These are phyloP conservation scores for Gila orcuttii DNA, from an alignment of 2,113 vertebrate species.

Conservation along the genomic window DNA sequence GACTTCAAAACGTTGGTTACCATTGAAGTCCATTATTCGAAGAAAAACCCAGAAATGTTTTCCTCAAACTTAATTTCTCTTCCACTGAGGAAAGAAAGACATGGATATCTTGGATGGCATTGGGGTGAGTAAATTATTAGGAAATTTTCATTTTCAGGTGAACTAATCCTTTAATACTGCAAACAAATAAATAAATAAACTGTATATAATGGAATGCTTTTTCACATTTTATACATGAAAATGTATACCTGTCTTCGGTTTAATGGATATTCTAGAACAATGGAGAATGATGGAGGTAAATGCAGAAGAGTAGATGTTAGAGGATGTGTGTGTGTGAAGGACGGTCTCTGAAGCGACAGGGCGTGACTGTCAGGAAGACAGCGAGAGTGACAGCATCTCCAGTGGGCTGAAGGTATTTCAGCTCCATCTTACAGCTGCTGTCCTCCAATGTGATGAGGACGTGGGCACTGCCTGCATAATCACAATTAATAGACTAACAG, in stretches of 20 bases:
- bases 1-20: no score
- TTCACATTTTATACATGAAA: background rate
- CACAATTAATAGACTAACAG: conserved; percentile 68
- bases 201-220: background rate
- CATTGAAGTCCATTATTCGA: no score
- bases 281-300: no score
- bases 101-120: no score
- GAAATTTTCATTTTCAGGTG: no score
- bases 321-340: background rate
- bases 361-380: conserved; percentile 57
- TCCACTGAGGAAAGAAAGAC: no score
- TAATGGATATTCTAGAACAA: background rate
- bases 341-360: background rate
- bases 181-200: background rate
- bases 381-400: conserved; percentile 60
- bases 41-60: no score
- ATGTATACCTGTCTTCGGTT: no score
- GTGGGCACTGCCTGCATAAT: conserved; percentile 71
- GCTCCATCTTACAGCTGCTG: conserved; percentile 68
- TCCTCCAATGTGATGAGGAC: conserved; percentile 68
- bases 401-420: conserved; percentile 60
- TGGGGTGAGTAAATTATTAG: no score
- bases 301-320: background rate
- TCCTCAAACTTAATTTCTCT: no score
- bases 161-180: background rate